phyloP scores from a whole-genome alignment of 2,888 invertebrate species.

The Euplagia quadripunctaria region DNA sequence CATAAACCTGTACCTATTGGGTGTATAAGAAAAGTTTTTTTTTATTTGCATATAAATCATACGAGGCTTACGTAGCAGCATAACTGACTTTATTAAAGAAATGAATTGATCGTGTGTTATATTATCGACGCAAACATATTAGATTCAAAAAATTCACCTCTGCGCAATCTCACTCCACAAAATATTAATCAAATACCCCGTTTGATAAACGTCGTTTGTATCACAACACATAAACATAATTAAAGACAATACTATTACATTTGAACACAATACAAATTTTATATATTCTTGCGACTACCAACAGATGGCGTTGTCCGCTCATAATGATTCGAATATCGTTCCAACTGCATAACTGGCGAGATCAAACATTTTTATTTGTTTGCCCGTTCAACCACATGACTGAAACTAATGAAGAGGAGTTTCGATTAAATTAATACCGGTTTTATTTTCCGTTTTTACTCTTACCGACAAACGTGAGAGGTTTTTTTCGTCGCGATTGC shows the following conservation, averaged over 20 bases:
- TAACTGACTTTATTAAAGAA: too few relatives aligned
- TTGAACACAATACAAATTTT: constrained; percentile 34
- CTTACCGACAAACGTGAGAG: constrained; percentile 63
- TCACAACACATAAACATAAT: constrained; percentile 38
- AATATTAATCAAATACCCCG: constrained; percentile 26
- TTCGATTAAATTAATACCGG: constrained; percentile 83
- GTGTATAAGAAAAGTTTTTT: too few relatives aligned
- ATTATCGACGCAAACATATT: neutral
- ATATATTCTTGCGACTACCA: constrained; percentile 47
- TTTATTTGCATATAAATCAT: too few relatives aligned
- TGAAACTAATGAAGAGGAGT: constrained; percentile 85
- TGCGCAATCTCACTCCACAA: constrained; percentile 13
- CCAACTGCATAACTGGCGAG: constrained; percentile 77
- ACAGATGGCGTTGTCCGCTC: constrained; percentile 63
- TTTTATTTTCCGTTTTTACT: constrained; percentile 75
- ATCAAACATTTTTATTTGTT: constrained; percentile 86
- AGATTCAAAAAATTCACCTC: constrained; percentile 1
- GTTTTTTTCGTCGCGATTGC: constrained; percentile 60
- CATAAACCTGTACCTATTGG: too few relatives aligned
- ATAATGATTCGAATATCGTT: constrained; percentile 80
- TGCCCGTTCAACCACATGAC: constrained; percentile 81
- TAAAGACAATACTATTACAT: constrained; percentile 52
- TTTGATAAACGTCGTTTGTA: too few relatives aligned
- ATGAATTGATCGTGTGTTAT: too few relatives aligned
- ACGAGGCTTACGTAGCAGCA: too few relatives aligned